Conservation (phyloP, 2,113 vertebrate genomes). For the Paracanthobrama guichenoti region DNA sequence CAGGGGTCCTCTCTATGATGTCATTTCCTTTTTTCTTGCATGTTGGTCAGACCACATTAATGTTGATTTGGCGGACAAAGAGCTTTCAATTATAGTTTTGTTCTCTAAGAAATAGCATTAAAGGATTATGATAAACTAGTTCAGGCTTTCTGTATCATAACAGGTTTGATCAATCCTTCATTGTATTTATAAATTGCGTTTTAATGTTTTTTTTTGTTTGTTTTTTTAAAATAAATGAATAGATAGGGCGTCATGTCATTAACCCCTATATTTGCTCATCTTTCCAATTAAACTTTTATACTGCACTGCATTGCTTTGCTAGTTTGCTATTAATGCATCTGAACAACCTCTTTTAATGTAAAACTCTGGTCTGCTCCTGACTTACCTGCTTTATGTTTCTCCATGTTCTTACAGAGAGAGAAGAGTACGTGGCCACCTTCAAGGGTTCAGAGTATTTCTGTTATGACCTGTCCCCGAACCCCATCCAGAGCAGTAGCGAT, state of each 20-base stretch:
- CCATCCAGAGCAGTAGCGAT: slow-evolving; percentile 98
- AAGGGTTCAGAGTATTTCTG: slow-evolving; percentile 99
- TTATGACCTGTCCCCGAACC: slow-evolving; percentile 97
- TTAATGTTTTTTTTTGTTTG: not conserved
- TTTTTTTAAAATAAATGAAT: not conserved
- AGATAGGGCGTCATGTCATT: not conserved
- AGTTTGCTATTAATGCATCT: not conserved
- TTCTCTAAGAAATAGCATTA: not conserved
- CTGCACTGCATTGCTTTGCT: not conserved
- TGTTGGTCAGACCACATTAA: not conserved
- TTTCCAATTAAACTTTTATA: not conserved
- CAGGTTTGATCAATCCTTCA: not conserved
- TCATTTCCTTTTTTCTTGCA: not conserved
- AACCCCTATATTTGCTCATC: slow-evolving; percentile 14
- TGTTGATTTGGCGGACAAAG: not conserved
- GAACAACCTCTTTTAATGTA: not conserved
- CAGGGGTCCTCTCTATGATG: not conserved
- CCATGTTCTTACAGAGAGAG: slow-evolving; percentile 80
- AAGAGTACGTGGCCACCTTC: slow-evolving; percentile 98
- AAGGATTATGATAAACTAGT: not conserved
- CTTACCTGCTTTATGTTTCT: not conserved
- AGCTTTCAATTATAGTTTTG: not conserved
- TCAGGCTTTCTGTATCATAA: too few relatives aligned
- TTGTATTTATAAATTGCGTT: not conserved
- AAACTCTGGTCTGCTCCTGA: not conserved